Evolutionary conservation across 2,888 invertebrate genomes (phyloP).

Genomic region (Tipula lateralis): DNA sequence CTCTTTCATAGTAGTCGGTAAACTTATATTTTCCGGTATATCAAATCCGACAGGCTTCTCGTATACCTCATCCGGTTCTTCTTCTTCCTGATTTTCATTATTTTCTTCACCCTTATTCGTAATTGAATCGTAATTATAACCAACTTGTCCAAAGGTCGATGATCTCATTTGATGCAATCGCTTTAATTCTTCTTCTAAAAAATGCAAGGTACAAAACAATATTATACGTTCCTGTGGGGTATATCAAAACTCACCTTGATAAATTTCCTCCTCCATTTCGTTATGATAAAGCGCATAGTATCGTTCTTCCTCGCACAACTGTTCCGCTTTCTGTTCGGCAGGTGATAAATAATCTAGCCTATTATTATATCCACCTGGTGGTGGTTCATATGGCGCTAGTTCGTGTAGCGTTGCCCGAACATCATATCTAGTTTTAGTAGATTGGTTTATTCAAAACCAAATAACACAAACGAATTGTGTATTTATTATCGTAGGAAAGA

Average conservation of each 20-base stretch:
- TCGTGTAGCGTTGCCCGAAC: conserved; percentile 89
- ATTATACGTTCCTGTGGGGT: not conserved
- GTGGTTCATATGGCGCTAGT: conserved; percentile 72
- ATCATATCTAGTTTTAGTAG: conserved; percentile 82
- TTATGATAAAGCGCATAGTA: conserved; percentile 84
- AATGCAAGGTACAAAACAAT: not conserved
- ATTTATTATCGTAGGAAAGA: conserved; percentile 13
- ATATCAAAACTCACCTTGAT: conserved; percentile 65
- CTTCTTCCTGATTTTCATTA: conserved; percentile 54
- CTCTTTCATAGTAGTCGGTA: conserved; percentile 84
- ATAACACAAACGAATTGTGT: not conserved
- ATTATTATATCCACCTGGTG: conserved; percentile 63
- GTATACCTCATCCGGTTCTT: conserved; percentile 72
- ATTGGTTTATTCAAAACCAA: not conserved
- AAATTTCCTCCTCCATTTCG: conserved; percentile 81
- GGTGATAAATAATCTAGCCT: conserved; percentile 59
- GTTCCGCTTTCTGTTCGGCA: conserved; percentile 77
- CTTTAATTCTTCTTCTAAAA: conserved; percentile 87
- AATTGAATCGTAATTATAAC: conserved; percentile 65
- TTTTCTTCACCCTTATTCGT: conserved; percentile 49
- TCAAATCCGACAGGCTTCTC: conserved; percentile 65
- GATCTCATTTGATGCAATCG: conserved; percentile 68
- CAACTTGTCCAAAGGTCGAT: conserved; percentile 63
- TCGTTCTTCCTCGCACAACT: conserved; percentile 90
- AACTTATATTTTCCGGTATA: conserved; percentile 54